phyloP scores from a whole-genome alignment of 2,113 vertebrate genomes.

The Protobothrops mucrosquamatus region DNA sequence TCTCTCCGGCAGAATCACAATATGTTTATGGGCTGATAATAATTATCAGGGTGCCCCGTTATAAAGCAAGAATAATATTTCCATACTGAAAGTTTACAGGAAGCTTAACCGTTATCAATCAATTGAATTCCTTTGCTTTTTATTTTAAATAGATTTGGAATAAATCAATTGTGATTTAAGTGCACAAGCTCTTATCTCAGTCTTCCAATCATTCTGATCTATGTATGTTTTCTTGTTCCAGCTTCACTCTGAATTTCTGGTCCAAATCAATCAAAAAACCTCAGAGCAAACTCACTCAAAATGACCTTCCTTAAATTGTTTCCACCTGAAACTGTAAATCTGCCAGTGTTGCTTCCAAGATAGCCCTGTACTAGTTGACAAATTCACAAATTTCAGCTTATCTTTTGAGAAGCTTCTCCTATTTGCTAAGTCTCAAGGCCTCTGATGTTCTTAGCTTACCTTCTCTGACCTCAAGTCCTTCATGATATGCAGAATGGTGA shows the following conservation, averaged over 20 bases:
- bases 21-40: neutral
- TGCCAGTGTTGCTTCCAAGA: slow-evolving; percentile 22
- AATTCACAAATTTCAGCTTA: slow-evolving; percentile 28
- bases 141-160: slow-evolving; percentile 3
- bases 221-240: neutral
- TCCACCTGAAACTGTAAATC: slow-evolving; percentile 31
- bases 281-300: slow-evolving; percentile 21
- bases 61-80: neutral
- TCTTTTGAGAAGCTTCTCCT: slow-evolving; percentile 4
- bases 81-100: neutral
- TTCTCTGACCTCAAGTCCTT: neutral
- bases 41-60: neutral
- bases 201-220: slow-evolving; percentile 3
- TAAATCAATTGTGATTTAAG: slow-evolving; percentile 10
- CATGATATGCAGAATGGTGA: neutral
- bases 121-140: neutral
- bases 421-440: slow-evolving; percentile 12
- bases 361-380: slow-evolving; percentile 16
- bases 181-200: neutral
- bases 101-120: neutral
- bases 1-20: neutral
- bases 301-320: slow-evolving; percentile 38
- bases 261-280: neutral
- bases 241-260: neutral
- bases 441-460: neutral